phyloP scores from a whole-genome alignment of 2,888 invertebrate species.

The Hirtodrosophila alboralis region DNA sequence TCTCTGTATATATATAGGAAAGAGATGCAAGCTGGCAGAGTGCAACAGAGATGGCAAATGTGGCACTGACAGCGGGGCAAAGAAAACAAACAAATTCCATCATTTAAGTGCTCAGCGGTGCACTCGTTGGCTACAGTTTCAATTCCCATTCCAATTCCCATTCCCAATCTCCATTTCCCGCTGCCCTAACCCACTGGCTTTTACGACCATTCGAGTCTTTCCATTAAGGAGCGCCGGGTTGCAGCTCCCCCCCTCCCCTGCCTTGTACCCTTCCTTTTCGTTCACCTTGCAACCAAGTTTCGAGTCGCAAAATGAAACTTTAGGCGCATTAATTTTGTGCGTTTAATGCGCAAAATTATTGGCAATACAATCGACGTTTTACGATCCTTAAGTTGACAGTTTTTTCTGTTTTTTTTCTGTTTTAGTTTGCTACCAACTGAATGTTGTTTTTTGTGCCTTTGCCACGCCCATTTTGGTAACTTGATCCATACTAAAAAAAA shows the following conservation, averaged over 20 bases:
- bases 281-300: conserved; percentile 36
- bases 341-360: conserved; percentile 78
- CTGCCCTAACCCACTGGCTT: conserved; percentile 46
- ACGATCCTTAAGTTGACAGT: conserved; percentile 79
- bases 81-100: conserved; percentile 69
- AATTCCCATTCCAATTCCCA: conserved; percentile 6
- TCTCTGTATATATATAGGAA: not conserved
- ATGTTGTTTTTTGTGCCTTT: conserved; percentile 15
- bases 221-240: conserved; percentile 57
- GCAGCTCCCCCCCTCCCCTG: conserved; percentile 8
- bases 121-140: conserved; percentile 45
- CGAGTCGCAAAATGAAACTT: conserved; percentile 35
- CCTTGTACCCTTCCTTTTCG: conserved; percentile 1
- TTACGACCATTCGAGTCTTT: conserved; percentile 56
- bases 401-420: no score
- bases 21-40: conserved; percentile 1
- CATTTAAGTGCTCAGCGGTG: conserved; percentile 72
- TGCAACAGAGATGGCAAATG: conserved; percentile 22
- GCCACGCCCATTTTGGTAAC: not conserved
- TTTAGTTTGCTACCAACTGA: conserved; percentile 31
- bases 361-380: conserved; percentile 81
- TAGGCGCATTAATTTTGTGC: conserved; percentile 72
- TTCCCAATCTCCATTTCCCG: conserved; percentile 7
- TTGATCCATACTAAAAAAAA: not conserved
- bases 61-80: conserved; percentile 28